Conservation (phyloP, 2,888 invertebrate genomes). For the Halictus quadricinctus region DNA sequence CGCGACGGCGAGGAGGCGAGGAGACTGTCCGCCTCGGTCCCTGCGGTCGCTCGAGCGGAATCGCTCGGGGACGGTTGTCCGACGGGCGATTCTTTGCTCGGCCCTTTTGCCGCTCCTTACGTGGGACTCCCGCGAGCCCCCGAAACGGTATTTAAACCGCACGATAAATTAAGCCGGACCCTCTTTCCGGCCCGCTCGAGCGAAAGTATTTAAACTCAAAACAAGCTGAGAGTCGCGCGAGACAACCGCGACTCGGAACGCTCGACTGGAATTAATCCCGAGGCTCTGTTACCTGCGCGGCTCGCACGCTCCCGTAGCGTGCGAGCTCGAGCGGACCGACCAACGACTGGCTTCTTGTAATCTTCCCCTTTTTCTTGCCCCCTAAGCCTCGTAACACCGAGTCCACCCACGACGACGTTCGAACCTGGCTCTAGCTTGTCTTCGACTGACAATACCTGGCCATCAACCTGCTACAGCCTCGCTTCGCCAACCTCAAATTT, state of each 20-base stretch:
- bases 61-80: slow-evolving; percentile 41
- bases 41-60: slow-evolving; percentile 40
- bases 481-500: neutral
- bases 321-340: neutral
- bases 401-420: slow-evolving; percentile 8
- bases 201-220: slow-evolving; percentile 73
- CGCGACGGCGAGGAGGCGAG: slow-evolving; percentile 1
- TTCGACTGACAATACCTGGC: neutral
- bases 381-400: neutral
- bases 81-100: slow-evolving; percentile 60
- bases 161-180: slow-evolving; percentile 74
- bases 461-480: neutral
- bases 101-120: slow-evolving; percentile 41
- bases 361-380: neutral
- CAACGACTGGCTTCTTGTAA: neutral
- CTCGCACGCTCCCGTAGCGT: slow-evolving; percentile 26
- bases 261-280: slow-evolving; percentile 59
- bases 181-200: slow-evolving; percentile 69
- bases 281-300: slow-evolving; percentile 42
- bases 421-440: neutral
- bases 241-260: slow-evolving; percentile 47
- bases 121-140: slow-evolving; percentile 46
- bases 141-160: slow-evolving; percentile 66
- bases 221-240: slow-evolving; percentile 62
- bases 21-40: slow-evolving; percentile 22